Percentiles rank a stretch among this genome's conserved stretches.
phyloP scores from a whole-genome alignment of 1,140 invertebrate species.

The Microplitis mediator region DNA sequence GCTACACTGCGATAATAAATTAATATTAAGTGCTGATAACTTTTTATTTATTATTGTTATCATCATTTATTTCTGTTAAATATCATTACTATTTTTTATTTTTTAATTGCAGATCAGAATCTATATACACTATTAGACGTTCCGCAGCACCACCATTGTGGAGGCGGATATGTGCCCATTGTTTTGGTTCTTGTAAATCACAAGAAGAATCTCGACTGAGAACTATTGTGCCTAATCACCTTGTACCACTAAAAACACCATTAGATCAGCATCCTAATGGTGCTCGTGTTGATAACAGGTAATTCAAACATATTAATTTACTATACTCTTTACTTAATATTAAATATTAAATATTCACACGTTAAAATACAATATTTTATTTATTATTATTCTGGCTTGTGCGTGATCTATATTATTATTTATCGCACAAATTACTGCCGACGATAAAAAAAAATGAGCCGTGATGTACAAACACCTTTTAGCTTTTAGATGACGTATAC shows the following conservation, averaged over 20 bases:
- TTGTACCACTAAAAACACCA: slow-evolving; percentile 77
- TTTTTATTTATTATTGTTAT: neutral
- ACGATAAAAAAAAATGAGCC: no score
- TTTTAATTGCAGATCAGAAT: slow-evolving; percentile 70
- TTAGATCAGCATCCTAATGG: slow-evolving; percentile 84
- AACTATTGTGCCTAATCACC: slow-evolving; percentile 81
- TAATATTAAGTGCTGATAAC: neutral
- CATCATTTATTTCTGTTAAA: no score
- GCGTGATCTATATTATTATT: no score
- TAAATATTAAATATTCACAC: no score
- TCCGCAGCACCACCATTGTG: slow-evolving; percentile 72
- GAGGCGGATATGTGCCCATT: slow-evolving; percentile 66
- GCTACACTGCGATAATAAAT: neutral
- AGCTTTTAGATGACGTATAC: no score
- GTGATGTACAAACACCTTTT: no score
- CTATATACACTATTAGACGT: slow-evolving; percentile 84
- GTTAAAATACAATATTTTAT: no score
- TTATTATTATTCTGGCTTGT: no score
- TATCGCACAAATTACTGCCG: no score
- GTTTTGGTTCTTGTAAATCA: slow-evolving; percentile 64
- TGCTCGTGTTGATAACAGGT: slow-evolving; percentile 74
- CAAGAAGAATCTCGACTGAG: slow-evolving; percentile 74
- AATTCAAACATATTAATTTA: neutral
- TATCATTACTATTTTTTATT: neutral
- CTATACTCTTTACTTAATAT: no score